Conservation (phyloP, 2,113 vertebrate species). For the Chroicocephalus ridibundus region DNA sequence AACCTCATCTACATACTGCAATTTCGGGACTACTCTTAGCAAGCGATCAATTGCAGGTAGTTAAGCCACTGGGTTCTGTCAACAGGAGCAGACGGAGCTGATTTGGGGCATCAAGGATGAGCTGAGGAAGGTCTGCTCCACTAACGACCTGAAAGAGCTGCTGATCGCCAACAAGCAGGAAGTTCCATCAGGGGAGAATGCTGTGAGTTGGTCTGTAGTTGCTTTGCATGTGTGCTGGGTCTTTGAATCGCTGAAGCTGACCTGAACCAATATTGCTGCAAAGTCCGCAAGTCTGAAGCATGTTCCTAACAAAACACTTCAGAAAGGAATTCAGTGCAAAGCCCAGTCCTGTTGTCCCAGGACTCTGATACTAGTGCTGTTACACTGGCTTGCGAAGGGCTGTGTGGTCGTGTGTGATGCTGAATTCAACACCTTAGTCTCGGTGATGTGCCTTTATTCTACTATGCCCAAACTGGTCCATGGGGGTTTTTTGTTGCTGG, state of each 20-base stretch:
- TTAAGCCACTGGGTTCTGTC: conserved; percentile 6
- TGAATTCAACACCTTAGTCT: neutral
- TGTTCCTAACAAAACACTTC: neutral
- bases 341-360: neutral
- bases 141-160: conserved; percentile 93
- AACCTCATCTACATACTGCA: neutral
- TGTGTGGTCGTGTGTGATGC: neutral
- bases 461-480: accelerated
- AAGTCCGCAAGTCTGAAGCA: neutral
- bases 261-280: neutral
- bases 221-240: neutral
- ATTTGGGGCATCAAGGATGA: conserved; percentile 96
- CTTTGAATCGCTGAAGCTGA: neutral
- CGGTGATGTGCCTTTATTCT: neutral
- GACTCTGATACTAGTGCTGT: neutral
- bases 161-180: conserved; percentile 93
- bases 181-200: conserved; percentile 92
- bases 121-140: conserved; percentile 88
- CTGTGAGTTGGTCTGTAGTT: conserved; percentile 75
- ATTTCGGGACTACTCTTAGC: neutral
- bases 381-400: neutral
- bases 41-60: neutral
- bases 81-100: conserved; percentile 89
- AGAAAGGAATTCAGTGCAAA: neutral
- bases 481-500: neutral